A percentile compares a stretch with the other conserved stretches of the same genome.
Conservation (phyloP, 2,888 invertebrate species). For the Sphinx pinastri region DNA sequence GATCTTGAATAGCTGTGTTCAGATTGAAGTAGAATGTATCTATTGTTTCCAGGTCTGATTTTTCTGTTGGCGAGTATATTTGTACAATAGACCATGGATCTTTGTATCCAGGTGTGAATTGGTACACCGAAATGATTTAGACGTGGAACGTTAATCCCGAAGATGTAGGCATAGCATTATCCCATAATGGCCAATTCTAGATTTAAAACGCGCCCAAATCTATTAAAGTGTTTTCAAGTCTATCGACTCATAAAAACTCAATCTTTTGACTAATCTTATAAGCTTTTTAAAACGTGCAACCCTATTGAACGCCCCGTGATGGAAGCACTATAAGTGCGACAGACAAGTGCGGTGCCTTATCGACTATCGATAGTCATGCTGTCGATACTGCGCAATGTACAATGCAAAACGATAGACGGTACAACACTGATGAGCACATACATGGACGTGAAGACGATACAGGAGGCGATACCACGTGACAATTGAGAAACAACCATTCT, state of each 20-base stretch:
- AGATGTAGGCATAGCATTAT: conserved; percentile 1
- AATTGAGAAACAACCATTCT: conserved; percentile 15
- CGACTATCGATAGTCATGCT: conserved; percentile 36
- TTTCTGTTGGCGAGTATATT: too few species aligned
- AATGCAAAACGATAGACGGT: conserved; percentile 10
- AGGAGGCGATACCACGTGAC: conserved; percentile 22
- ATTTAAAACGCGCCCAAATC: background rate
- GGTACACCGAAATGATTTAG: background rate
- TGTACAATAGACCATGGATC: too few species aligned
- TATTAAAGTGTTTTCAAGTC: background rate
- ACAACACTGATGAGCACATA: conserved; percentile 35
- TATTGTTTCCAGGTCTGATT: too few species aligned
- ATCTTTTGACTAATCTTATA: background rate
- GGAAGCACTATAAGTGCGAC: conserved; percentile 26
- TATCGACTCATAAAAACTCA: background rate
- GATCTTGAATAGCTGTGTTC: too few species aligned
- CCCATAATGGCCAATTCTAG: background rate
- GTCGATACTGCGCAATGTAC: conserved; percentile 11
- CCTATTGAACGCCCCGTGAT: background rate
- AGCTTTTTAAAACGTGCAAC: conserved; percentile 22
- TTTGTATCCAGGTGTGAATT: too few species aligned
- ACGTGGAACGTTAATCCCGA: background rate
- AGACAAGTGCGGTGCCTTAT: conserved; percentile 34
- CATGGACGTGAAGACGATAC: conserved; percentile 34
- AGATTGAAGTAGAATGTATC: too few species aligned